These are phyloP conservation scores for Melangyna quadrimaculata DNA, from an alignment of 2,888 invertebrate species.

Conservation along the genomic window DNA sequence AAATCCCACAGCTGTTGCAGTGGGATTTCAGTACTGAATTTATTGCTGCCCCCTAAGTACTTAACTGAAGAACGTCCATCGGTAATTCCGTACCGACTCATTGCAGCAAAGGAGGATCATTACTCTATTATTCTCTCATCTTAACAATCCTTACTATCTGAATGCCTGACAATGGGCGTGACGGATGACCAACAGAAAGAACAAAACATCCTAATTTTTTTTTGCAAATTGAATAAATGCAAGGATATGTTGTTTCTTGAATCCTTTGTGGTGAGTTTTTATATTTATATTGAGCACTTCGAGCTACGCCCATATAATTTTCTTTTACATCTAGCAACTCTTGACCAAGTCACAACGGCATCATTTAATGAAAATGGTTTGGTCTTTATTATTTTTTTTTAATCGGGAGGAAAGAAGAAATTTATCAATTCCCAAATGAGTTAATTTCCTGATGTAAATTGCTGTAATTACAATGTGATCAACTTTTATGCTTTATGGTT, in stretches of 20 bases:
- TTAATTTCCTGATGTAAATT: slow-evolving; percentile 66
- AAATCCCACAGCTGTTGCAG: neutral
- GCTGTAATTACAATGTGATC: slow-evolving; percentile 71
- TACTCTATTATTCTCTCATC: neutral
- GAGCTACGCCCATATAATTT: neutral
- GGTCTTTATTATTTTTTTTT: neutral
- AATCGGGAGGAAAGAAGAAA: slow-evolving; percentile 32
- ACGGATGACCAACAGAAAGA: neutral
- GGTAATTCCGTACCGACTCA: neutral
- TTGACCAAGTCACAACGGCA: neutral
- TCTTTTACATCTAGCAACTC: neutral
- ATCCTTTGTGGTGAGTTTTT: neutral
- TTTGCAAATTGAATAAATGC: slow-evolving; percentile 22
- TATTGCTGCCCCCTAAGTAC: neutral
- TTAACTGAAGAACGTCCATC: neutral
- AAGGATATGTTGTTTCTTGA: slow-evolving; percentile 10
- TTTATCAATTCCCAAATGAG: slow-evolving; percentile 63
- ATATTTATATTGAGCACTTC: neutral
- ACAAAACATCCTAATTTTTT: slow-evolving; percentile 3
- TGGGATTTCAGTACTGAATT: neutral
- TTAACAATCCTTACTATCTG: neutral
- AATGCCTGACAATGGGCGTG: neutral
- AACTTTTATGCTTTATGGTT: slow-evolving; percentile 61
- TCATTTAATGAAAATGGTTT: neutral
- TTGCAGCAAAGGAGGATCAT: slow-evolving; percentile 1